phyloP scores from a whole-genome alignment of 1,140 invertebrate genomes.

The Oncopodura yosiiana region DNA sequence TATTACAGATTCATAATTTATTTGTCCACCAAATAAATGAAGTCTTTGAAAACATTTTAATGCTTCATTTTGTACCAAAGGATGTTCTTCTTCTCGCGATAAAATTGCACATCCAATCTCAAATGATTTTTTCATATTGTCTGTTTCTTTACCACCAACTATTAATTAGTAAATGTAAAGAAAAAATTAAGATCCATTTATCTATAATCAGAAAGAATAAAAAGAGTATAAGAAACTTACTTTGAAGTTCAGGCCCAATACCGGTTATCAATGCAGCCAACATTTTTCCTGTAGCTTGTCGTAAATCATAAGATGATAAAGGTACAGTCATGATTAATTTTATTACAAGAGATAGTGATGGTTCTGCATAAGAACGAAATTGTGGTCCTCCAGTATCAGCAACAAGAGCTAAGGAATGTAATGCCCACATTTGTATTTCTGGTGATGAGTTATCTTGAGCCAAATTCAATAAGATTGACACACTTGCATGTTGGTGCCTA shows the following conservation, averaged over 20 bases:
- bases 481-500: conserved; percentile 83
- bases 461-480: conserved; percentile 84
- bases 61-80: conserved; percentile 87
- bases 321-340: conserved; percentile 82
- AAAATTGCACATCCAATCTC: conserved; percentile 71
- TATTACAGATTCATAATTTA: conserved; percentile 85
- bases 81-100: conserved; percentile 72
- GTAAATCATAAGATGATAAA: conserved; percentile 80
- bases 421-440: conserved; percentile 90
- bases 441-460: conserved; percentile 85
- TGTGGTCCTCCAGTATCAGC: conserved; percentile 96
- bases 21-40: conserved; percentile 90
- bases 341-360: conserved; percentile 74
- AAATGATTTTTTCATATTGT: conserved; percentile 31
- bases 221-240: conserved; percentile 39
- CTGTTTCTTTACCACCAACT: conserved; percentile 31
- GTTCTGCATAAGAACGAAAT: conserved; percentile 95
- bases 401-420: conserved; percentile 88
- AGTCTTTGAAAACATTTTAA: conserved; percentile 92
- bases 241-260: conserved; percentile 93
- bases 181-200: conserved; percentile 2
- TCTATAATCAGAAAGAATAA: background rate
- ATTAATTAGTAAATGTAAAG: conserved; percentile 35
- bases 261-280: conserved; percentile 91
- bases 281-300: conserved; percentile 88